phyloP scores from a whole-genome alignment of 2,888 invertebrate genomes.

The Agrotis clavis region DNA sequence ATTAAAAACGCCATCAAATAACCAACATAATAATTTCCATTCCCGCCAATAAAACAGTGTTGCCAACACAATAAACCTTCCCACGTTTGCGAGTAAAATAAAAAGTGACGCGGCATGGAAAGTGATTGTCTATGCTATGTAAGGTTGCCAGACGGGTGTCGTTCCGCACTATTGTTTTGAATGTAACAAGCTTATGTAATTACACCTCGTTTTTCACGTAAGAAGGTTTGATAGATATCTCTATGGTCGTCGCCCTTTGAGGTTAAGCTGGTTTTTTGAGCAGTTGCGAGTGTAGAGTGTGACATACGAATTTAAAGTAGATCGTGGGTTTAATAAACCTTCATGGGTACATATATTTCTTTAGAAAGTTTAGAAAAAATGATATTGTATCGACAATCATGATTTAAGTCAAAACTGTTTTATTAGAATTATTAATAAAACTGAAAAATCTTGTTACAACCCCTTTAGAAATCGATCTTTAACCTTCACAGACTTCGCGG shows the following conservation, averaged over 20 bases:
- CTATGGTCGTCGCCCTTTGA: constrained; percentile 55
- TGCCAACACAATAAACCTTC: constrained; percentile 70
- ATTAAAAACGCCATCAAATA: constrained; percentile 35
- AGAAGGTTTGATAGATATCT: constrained; percentile 60
- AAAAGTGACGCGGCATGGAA: constrained; percentile 67
- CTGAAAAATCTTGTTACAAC: too few relatives aligned
- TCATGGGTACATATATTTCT: too few relatives aligned
- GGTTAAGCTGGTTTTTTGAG: constrained; percentile 46
- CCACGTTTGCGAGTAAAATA: constrained; percentile 70
- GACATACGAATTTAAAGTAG: too few relatives aligned
- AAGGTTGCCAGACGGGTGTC: constrained; percentile 47
- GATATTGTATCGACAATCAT: too few relatives aligned
- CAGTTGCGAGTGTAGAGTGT: too few relatives aligned
- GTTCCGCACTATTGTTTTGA: constrained; percentile 67
- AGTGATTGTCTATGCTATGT: constrained; percentile 68
- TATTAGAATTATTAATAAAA: too few relatives aligned
- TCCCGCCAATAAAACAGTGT: constrained; percentile 65
- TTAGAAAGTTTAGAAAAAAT: too few relatives aligned
- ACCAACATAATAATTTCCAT: constrained; percentile 44
- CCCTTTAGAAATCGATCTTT: too few relatives aligned
- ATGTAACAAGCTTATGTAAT: constrained; percentile 68
- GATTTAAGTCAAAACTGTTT: too few relatives aligned
- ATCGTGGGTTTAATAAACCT: too few relatives aligned
- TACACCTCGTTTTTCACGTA: constrained; percentile 57
- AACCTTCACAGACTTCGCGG: too few relatives aligned